These are phyloP conservation scores for Drosophila punjabiensis DNA, from an alignment of 1,140 invertebrate species.

Conservation along the genomic window DNA sequence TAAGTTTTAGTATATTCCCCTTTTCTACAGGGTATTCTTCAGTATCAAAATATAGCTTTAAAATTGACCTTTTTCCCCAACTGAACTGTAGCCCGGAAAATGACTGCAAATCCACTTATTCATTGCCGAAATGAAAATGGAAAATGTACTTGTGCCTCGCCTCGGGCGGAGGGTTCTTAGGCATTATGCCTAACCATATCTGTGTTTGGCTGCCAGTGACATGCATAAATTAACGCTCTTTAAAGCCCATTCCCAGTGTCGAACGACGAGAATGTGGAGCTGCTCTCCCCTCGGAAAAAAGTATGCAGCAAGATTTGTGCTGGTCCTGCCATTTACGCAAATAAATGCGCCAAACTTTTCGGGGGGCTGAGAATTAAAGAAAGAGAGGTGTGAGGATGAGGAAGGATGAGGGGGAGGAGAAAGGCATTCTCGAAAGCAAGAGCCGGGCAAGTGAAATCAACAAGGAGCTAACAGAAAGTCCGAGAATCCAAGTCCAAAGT, in stretches of 20 bases:
- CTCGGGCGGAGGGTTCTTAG: constrained; percentile 1
- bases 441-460: constrained; percentile 52
- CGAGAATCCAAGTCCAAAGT: constrained; percentile 47
- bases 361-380: constrained; percentile 3
- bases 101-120: constrained; percentile 43
- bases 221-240: constrained; percentile 60
- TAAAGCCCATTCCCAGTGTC: constrained; percentile 1
- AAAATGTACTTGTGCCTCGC: constrained; percentile 5
- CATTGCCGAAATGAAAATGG: constrained; percentile 22
- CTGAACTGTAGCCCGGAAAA: constrained; percentile 20
- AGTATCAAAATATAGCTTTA: not conserved
- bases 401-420: not conserved
- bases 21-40: not conserved
- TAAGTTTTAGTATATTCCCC: not conserved
- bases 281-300: not conserved
- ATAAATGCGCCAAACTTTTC: constrained; percentile 51
- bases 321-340: constrained; percentile 54
- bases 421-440: constrained; percentile 4
- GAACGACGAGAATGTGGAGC: not conserved
- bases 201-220: constrained; percentile 29
- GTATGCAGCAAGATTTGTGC: constrained; percentile 57
- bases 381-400: not conserved
- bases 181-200: constrained; percentile 36
- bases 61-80: constrained; percentile 4
- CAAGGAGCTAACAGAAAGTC: constrained; percentile 46